Base-by-base conservation (phyloP, 2,113 vertebrate genomes). In the Clupea harengus region DNA sequence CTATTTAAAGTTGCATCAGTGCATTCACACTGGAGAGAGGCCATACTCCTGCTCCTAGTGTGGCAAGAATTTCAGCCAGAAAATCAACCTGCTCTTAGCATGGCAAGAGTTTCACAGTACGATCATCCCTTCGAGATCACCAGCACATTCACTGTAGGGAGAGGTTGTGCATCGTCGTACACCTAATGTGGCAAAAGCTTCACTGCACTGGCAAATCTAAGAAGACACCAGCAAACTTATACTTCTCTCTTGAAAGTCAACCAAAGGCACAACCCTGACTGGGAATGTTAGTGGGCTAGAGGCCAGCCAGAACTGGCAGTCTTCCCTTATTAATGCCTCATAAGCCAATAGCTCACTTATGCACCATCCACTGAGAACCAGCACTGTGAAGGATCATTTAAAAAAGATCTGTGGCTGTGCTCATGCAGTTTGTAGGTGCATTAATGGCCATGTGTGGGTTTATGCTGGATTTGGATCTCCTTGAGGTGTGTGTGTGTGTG, bases 181-280 rank as follows among this genome's bases (percentile, higher is more conserved):
- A 39, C 39, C 39, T 39, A 1, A 39, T 39, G 39, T 39, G 39
- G 39, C 39, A 39, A 39, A 39, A 39, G 39, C 39, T 39, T 39
- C 39, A 39, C 39, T 39, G 39, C 39, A 39, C 39, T 39, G 2
- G 39, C 39, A 39, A 39, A 39, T 39, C 39, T 39, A 39, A 39
- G 39, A 39, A 39, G 39, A 39, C 39, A 39, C 2, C 39, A 39
- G 39, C 39, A 39, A 39, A 39, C 39, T 39, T 39, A 39, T 39
- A 39, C 39, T 39, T 78, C 72, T 78, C 72, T 78, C 72, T 13
- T 32, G 9, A 39, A 78, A 78, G 28, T 78, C 72, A 78, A 78
- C 72, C 39, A 17, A 78, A 78, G 72, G 72, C 72, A 78, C 72
- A 78, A 78, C 72, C 72, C 72, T 44, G 72, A 78, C 72, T 32